Percentiles rank a stretch among this genome's conserved stretches.
These are phyloP conservation scores for Miichthys miiuy DNA, from an alignment of 2,797 vertebrate genomes.

Conservation along the genomic window DNA sequence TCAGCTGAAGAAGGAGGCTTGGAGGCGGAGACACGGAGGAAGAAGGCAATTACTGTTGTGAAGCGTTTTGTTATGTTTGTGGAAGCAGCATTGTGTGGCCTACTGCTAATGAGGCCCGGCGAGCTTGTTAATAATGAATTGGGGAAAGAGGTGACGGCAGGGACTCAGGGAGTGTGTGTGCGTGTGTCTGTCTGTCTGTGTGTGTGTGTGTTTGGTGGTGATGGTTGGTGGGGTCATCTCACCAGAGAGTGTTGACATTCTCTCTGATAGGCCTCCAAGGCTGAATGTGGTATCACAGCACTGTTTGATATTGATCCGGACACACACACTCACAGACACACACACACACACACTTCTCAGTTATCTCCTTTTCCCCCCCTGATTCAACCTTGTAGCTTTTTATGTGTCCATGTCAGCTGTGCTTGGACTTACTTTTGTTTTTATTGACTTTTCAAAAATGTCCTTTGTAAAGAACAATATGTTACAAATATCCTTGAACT, in stretches of 20 bases:
- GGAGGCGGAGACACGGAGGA: slow-evolving; percentile 65
- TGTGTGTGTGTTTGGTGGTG: slow-evolving; percentile 12
- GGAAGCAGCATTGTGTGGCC: slow-evolving; percentile 74
- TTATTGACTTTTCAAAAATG: slow-evolving; percentile 20
- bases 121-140: slow-evolving; percentile 84
- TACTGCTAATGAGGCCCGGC: slow-evolving; percentile 80
- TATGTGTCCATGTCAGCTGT: slow-evolving; percentile 17
- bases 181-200: slow-evolving; percentile 29
- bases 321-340: slow-evolving; percentile 26
- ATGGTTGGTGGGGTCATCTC: slow-evolving; percentile 60
- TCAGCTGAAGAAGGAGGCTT: slow-evolving; percentile 71
- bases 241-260: slow-evolving; percentile 77
- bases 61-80: slow-evolving; percentile 79
- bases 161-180: slow-evolving; percentile 8
- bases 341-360: slow-evolving; percentile 23
- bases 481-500: not conserved
- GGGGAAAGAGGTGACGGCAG: slow-evolving; percentile 62
- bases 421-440: not conserved
- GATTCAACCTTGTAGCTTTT: slow-evolving; percentile 17
- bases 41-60: slow-evolving; percentile 81
- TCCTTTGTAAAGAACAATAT: not conserved
- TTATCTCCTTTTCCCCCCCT: slow-evolving; percentile 5
- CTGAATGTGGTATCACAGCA: slow-evolving; percentile 71
- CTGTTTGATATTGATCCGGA: slow-evolving; percentile 74
- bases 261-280: slow-evolving; percentile 73